Conservation (phyloP, 2,797 vertebrate species). For the Ispidina lecontei region DNA sequence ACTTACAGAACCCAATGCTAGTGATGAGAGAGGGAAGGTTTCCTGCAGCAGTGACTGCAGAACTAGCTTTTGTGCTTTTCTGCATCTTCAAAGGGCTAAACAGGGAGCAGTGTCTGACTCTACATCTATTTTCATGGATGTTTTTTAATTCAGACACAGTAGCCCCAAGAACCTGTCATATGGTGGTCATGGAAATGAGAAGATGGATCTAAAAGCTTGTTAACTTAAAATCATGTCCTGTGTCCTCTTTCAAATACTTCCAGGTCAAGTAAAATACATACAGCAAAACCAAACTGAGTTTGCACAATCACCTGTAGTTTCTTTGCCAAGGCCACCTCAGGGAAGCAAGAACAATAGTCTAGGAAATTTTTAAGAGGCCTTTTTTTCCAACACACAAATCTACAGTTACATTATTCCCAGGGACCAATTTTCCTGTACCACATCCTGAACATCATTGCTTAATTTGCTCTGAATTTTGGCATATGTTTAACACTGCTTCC, state of each 20-base stretch:
- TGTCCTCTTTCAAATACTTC: background rate
- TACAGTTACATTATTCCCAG: background rate
- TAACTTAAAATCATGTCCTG: background rate
- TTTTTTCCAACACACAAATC: background rate
- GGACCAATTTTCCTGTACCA: background rate
- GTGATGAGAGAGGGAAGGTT: background rate
- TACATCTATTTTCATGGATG: background rate
- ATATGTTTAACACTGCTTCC: background rate
- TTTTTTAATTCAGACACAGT: background rate
- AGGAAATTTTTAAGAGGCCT: background rate
- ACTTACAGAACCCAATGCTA: background rate
- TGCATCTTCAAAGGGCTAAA: background rate
- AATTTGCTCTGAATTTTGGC: background rate
- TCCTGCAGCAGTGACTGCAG: rapidly evolving
- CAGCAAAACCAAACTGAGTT: background rate
- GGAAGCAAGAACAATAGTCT: background rate
- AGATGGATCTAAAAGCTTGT: background rate
- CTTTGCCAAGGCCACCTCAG: background rate
- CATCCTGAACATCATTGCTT: background rate
- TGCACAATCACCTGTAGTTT: background rate
- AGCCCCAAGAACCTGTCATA: background rate
- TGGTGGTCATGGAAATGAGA: background rate
- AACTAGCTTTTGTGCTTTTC: rapidly evolving
- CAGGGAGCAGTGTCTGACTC: background rate
- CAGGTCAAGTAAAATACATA: background rate